phyloP scores from a whole-genome alignment of 2,113 vertebrate species.

The Promerops cafer region DNA sequence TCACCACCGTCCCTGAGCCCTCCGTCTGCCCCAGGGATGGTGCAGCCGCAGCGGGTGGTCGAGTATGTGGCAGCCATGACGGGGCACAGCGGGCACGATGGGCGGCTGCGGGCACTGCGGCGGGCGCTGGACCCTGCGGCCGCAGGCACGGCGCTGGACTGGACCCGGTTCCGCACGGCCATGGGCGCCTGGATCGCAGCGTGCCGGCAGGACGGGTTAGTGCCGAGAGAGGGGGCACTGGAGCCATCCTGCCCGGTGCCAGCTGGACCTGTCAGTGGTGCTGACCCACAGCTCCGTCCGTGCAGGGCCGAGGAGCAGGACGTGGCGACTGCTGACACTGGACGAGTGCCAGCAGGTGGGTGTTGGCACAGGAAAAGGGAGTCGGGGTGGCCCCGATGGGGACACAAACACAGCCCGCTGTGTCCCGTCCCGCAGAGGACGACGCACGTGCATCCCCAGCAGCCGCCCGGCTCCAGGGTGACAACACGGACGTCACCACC shows the following conservation, averaged over 20 bases:
- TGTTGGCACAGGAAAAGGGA: not conserved
- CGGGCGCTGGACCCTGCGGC: not conserved
- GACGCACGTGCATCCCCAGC: rapidly evolving
- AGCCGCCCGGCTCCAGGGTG: not conserved
- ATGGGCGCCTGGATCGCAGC: not conserved
- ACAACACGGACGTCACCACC: rapidly evolving
- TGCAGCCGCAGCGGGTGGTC: not conserved
- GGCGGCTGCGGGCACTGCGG: not conserved
- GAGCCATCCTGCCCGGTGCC: rapidly evolving
- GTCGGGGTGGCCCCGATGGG: rapidly evolving
- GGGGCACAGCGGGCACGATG: not conserved
- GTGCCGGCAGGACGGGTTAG: not conserved
- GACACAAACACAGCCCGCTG: too few relatives aligned
- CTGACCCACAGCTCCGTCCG: rapidly evolving
- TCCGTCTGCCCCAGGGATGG: not conserved
- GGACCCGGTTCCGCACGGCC: not conserved
- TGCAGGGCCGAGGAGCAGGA: not conserved
- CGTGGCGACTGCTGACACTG: rapidly evolving
- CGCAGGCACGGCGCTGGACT: not conserved
- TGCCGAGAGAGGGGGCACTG: rapidly evolving
- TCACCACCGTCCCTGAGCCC: rapidly evolving
- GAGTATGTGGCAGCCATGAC: not conserved
- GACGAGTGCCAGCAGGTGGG: not conserved
- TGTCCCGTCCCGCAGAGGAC: not conserved
- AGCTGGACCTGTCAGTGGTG: rapidly evolving